phyloP scores from a whole-genome alignment of 2,797 vertebrate genomes.

The Crax fasciolata region DNA sequence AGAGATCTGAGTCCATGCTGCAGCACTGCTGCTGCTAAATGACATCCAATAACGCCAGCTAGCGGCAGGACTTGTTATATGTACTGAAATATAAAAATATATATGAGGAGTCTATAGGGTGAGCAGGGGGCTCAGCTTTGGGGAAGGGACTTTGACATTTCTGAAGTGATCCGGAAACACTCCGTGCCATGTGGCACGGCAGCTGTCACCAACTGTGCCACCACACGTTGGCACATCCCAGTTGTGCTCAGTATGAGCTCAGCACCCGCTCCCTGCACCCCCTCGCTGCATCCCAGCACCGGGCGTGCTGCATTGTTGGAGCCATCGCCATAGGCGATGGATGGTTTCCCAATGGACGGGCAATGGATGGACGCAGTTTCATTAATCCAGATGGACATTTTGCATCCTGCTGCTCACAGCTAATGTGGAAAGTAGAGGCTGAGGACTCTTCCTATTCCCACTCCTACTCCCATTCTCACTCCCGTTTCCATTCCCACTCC shows the following conservation, averaged over 20 bases:
- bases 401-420: rapidly evolving
- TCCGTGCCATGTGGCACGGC: neutral
- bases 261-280: rapidly evolving
- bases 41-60: constrained; percentile 63
- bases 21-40: neutral
- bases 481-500: no score
- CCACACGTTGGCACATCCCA: neutral
- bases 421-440: rapidly evolving
- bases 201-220: rapidly evolving
- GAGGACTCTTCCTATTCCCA: neutral
- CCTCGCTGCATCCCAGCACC: neutral
- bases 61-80: constrained; percentile 10
- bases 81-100: no score
- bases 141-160: rapidly evolving
- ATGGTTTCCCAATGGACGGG: rapidly evolving
- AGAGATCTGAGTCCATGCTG: neutral
- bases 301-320: rapidly evolving
- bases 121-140: neutral
- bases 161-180: neutral
- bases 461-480: neutral
- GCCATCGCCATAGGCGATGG: rapidly evolving
- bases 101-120: rapidly evolving
- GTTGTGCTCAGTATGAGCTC: rapidly evolving
- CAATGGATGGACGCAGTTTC: rapidly evolving
- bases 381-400: neutral